Conservation (phyloP, 2,797 vertebrate species). For the Tinamus major region DNA sequence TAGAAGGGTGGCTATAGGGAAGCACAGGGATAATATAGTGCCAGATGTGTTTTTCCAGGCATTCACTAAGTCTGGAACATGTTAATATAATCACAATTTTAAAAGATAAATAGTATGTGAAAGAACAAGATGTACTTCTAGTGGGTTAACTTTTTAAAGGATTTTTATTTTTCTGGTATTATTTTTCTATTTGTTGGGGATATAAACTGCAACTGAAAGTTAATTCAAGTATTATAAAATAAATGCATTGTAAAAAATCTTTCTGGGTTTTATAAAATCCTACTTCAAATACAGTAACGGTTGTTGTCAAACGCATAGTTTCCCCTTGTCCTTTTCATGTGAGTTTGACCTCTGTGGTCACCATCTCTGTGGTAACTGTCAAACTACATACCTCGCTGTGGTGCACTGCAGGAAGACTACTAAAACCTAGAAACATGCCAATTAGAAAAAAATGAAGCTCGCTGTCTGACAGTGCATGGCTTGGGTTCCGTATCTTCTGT, state of each 20-base stretch:
- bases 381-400: neutral
- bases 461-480: neutral
- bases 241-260: neutral
- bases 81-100: neutral
- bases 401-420: neutral
- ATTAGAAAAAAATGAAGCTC: neutral
- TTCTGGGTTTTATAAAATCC: neutral
- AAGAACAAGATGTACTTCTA: neutral
- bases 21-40: neutral
- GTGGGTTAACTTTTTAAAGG: neutral
- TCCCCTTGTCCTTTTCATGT: neutral
- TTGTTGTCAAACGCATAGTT: neutral
- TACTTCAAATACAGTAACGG: neutral
- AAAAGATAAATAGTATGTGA: neutral
- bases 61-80: neutral
- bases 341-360: neutral
- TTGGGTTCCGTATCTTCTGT: slow-evolving; percentile 9
- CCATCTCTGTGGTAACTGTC: neutral
- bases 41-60: neutral
- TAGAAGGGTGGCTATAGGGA: neutral
- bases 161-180: neutral
- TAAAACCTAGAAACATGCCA: neutral
- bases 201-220: neutral
- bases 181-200: neutral
- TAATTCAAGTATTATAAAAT: neutral